phyloP scores from a whole-genome alignment of 2,113 vertebrate species.

The Dicaeum eximium region DNA sequence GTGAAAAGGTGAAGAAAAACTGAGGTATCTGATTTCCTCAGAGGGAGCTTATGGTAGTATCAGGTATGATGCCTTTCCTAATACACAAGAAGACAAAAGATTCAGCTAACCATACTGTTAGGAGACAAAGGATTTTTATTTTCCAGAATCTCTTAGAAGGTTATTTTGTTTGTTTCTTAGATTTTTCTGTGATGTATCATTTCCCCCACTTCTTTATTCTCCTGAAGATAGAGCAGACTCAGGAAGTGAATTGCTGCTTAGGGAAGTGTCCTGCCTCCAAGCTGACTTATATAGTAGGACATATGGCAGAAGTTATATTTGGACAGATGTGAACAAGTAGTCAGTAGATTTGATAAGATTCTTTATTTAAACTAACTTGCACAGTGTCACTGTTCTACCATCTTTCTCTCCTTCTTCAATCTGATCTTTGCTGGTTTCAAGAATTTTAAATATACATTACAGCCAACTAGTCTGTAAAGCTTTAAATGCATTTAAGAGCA shows the following conservation, averaged over 20 bases:
- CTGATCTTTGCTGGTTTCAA: constrained; percentile 43
- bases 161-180: constrained; percentile 42
- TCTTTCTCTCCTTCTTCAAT: constrained; percentile 43
- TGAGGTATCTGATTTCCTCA: not conserved
- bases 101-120: not conserved
- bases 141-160: not conserved
- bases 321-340: constrained; percentile 69
- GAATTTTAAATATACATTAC: not conserved
- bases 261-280: constrained; percentile 63
- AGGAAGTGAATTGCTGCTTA: constrained; percentile 58
- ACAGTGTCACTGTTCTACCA: constrained; percentile 49
- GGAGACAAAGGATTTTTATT: not conserved
- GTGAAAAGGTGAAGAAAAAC: not conserved
- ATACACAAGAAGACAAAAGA: not conserved
- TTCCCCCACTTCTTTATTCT: not conserved
- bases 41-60: not conserved
- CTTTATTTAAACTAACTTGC: constrained; percentile 65
- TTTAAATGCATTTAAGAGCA: constrained; percentile 1
- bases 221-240: constrained; percentile 43
- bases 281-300: constrained; percentile 65
- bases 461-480: not conserved
- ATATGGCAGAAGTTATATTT: constrained; percentile 64
- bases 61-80: not conserved
- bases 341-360: constrained; percentile 62
- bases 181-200: constrained; percentile 15